A percentile compares a stretch with the other conserved stretches of the same genome.
Evolutionary conservation across 2,797 vertebrate species (phyloP).

Genomic region (Enteromius thamalakanensis): DNA sequence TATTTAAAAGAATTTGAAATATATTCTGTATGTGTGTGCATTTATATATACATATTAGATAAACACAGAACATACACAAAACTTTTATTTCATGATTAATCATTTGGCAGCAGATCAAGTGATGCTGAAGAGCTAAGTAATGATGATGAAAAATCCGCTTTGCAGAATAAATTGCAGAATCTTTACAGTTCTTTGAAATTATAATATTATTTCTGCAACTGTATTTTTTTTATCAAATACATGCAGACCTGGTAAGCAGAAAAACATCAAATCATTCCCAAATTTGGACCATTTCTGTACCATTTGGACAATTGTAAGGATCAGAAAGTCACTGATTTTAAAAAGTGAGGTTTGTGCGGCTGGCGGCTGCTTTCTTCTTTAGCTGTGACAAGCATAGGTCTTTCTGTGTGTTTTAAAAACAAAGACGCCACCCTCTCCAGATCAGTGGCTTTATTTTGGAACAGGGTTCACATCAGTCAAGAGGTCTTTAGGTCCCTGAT

Average conservation of each 20-base stretch:
- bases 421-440: slow-evolving; percentile 50
- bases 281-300: not conserved
- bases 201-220: not conserved
- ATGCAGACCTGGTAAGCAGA: not conserved
- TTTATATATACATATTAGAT: too few species aligned
- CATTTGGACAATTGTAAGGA: not conserved
- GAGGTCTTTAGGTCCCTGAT: slow-evolving; percentile 50
- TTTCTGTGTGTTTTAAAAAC: slow-evolving; percentile 57
- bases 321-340: not conserved
- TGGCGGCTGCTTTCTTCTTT: slow-evolving; percentile 14
- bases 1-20: too few species aligned
- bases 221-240: not conserved
- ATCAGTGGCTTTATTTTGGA: slow-evolving; percentile 54
- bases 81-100: too few species aligned
- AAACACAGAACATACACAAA: too few species aligned
- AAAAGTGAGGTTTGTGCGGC: not conserved
- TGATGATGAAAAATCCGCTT: too few species aligned
- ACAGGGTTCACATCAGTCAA: slow-evolving; percentile 51
- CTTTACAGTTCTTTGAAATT: too few species aligned
- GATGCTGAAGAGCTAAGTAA: too few species aligned
- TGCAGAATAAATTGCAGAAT: too few species aligned
- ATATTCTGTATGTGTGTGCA: too few species aligned
- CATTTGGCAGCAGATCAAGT: too few species aligned
- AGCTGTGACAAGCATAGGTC: slow-evolving; percentile 47
- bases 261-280: not conserved